These are phyloP conservation scores for Ligdia adustata DNA, from an alignment of 2,888 invertebrate genomes.

Conservation along the genomic window DNA sequence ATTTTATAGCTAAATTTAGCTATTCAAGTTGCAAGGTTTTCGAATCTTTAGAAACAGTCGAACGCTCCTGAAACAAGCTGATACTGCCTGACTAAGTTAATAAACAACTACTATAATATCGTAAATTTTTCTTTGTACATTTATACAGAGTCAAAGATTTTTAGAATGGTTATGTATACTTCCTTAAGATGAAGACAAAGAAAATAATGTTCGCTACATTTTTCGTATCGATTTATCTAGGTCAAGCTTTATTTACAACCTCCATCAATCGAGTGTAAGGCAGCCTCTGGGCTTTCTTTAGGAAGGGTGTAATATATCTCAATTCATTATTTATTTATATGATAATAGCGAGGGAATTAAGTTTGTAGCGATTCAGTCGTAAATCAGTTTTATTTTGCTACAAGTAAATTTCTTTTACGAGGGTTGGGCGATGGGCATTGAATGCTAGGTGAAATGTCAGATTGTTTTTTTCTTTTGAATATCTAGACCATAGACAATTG, in stretches of 20 bases:
- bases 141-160: too few species aligned
- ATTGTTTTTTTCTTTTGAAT: slow-evolving; percentile 1
- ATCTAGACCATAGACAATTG: slow-evolving; percentile 1
- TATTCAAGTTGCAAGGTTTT: too few species aligned
- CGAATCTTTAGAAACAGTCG: too few species aligned
- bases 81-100: too few species aligned
- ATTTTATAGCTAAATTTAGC: too few species aligned
- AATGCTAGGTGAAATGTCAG: slow-evolving; percentile 5
- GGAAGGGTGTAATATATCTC: slow-evolving; percentile 26
- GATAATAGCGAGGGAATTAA: slow-evolving; percentile 13
- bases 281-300: slow-evolving; percentile 15
- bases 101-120: too few species aligned
- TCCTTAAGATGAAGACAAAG: slow-evolving; percentile 11
- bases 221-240: slow-evolving; percentile 18
- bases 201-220: slow-evolving; percentile 5
- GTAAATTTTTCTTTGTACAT: too few species aligned
- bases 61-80: too few species aligned
- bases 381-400: slow-evolving; percentile 9
- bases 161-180: background rate
- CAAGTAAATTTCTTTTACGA: slow-evolving; percentile 1
- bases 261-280: slow-evolving; percentile 38
- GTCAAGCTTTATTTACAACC: slow-evolving; percentile 36
- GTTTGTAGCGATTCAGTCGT: slow-evolving; percentile 7
- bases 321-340: slow-evolving; percentile 25
- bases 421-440: background rate